These are phyloP conservation scores for Porites rus DNA, from an alignment of 92 coral and sea anemone genomes.

Conservation along the genomic window DNA sequence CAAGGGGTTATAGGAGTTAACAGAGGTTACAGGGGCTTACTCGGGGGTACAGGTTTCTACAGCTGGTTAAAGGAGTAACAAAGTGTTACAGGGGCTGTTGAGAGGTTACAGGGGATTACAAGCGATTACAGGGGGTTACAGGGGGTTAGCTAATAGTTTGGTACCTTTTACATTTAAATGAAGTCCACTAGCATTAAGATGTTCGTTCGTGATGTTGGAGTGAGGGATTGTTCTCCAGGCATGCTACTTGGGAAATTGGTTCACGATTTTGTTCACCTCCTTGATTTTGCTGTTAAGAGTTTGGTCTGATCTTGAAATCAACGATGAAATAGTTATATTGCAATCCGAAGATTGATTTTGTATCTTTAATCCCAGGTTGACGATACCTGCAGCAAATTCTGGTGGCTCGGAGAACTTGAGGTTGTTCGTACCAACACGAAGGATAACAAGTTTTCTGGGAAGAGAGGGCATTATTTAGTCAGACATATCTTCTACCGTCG, in stretches of 20 bases:
- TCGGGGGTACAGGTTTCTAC: too few relatives aligned
- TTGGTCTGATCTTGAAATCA: conserved; percentile 42
- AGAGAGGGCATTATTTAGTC: background rate
- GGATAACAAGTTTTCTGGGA: conserved; percentile 38
- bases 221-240: conserved; percentile 24
- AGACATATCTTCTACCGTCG: too few relatives aligned
- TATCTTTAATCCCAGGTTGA: conserved; percentile 41
- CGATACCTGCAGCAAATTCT: conserved; percentile 39
- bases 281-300: conserved; percentile 29
- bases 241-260: conserved; percentile 36
- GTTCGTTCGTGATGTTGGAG: conserved; percentile 35
- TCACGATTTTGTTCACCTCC: conserved; percentile 44
- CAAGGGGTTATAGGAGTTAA: too few relatives aligned
- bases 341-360: conserved; percentile 34
- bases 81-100: too few relatives aligned
- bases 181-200: conserved; percentile 45
- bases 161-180: conserved; percentile 43
- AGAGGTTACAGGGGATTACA: too few relatives aligned
- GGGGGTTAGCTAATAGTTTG: conserved; percentile 21
- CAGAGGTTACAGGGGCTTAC: too few relatives aligned
- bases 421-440: conserved; percentile 30
- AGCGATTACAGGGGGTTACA: too few relatives aligned
- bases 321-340: conserved; percentile 46
- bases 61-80: too few relatives aligned
- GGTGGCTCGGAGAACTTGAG: background rate